These are phyloP conservation scores for Sebastiscus albofasciatus DNA, from an alignment of 2,797 vertebrate species.

Conservation along the genomic window DNA sequence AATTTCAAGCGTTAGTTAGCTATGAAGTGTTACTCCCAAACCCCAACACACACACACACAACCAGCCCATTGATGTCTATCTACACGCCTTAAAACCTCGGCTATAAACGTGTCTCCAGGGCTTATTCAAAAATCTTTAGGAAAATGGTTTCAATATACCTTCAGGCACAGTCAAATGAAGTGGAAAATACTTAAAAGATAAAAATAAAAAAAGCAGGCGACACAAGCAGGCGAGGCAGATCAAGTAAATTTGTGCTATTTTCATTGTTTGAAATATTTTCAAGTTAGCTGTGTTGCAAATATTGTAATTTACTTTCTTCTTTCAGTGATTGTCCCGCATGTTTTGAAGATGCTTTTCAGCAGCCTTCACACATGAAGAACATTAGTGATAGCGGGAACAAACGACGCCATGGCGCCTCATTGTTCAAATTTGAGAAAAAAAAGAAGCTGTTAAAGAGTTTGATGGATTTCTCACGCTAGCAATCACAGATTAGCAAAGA, in stretches of 20 bases:
- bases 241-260: constrained; percentile 8
- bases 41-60: constrained; percentile 19
- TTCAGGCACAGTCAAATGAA: constrained; percentile 35
- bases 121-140: constrained; percentile 35
- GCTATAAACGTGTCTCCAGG: constrained; percentile 32
- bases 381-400: constrained; percentile 13
- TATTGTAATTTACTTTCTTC: background rate
- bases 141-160: constrained; percentile 47
- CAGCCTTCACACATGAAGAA: background rate
- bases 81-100: constrained; percentile 23
- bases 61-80: constrained; percentile 35
- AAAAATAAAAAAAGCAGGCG: background rate
- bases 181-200: background rate
- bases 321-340: background rate
- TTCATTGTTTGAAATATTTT: constrained; percentile 29
- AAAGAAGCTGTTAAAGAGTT: constrained; percentile 9
- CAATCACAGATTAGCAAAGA: constrained; percentile 33
- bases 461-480: constrained; percentile 36
- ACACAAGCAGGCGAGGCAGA: background rate
- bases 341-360: constrained; percentile 10
- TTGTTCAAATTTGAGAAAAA: constrained; percentile 29
- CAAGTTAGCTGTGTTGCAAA: background rate
- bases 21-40: background rate
- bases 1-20: background rate
- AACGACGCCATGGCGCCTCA: constrained; percentile 2